Evolutionary conservation across 2,113 vertebrate species (phyloP).

Genomic region (Onychorhynchus coronatus): DNA sequence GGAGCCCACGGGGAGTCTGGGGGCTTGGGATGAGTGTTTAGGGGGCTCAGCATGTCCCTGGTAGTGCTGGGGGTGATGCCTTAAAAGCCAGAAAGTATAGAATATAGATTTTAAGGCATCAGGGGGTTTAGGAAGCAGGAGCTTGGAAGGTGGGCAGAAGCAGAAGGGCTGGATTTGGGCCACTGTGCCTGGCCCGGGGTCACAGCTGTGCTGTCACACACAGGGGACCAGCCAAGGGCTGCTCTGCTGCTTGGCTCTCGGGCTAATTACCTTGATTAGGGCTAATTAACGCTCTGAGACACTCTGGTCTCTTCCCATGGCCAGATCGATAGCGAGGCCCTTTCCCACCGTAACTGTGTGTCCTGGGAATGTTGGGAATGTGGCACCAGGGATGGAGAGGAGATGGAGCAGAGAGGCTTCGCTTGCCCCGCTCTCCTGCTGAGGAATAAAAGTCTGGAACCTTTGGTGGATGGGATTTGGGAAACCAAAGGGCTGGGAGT

Average conservation of each 20-base stretch:
- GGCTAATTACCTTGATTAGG: background rate
- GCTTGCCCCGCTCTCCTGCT: background rate
- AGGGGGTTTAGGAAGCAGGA: background rate
- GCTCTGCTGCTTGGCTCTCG: background rate
- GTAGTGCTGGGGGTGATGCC: background rate
- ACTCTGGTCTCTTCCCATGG: background rate
- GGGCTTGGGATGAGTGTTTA: background rate
- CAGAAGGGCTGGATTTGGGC: background rate
- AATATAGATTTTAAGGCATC: no score
- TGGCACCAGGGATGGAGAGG: background rate
- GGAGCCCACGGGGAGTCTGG: background rate
- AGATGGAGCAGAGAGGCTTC: rapidly evolving
- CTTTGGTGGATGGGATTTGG: background rate
- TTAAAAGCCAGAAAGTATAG: no score
- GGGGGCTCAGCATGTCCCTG: background rate
- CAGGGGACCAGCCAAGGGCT: background rate
- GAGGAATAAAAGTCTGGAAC: rapidly evolving
- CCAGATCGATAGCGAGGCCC: rapidly evolving
- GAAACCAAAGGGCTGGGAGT: background rate
- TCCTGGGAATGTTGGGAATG: background rate
- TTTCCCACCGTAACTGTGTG: rapidly evolving
- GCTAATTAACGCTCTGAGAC: background rate
- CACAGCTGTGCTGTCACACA: background rate
- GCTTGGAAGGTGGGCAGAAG: no score
- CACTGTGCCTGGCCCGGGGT: rapidly evolving